Percentiles rank a stretch among this genome's conserved stretches.
Conservation (phyloP, 2,888 invertebrate genomes). For the Galerucella nymphaeae region DNA sequence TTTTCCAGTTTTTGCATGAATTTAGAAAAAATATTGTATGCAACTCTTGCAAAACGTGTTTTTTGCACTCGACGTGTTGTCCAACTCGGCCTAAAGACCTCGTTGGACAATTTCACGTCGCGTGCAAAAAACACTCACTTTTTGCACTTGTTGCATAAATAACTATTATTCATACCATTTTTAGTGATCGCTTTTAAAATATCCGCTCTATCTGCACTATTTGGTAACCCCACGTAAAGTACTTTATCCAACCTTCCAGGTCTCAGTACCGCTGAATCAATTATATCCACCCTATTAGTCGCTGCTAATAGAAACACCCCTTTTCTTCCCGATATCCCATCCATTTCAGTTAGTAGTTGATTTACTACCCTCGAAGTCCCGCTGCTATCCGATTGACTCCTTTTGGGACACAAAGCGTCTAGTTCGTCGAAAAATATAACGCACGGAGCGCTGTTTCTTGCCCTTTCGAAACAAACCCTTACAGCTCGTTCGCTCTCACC, state of each 20-base stretch:
- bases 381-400: constrained; percentile 60
- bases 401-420: constrained; percentile 92
- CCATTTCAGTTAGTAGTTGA: constrained; percentile 98
- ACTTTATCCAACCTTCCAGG: constrained; percentile 92
- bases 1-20: too few species aligned
- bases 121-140: too few species aligned
- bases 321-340: constrained; percentile 90
- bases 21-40: too few species aligned
- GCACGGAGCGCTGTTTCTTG: constrained; percentile 94
- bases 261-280: constrained; percentile 92
- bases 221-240: constrained; percentile 90
- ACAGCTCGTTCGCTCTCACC: constrained; percentile 98
- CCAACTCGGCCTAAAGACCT: too few species aligned
- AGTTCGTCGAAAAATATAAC: constrained; percentile 99
- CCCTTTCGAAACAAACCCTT: constrained; percentile 94
- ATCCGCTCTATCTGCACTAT: constrained; percentile 81
- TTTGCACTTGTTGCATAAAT: too few species aligned
- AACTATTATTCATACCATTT: too few species aligned
- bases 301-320: constrained; percentile 97
- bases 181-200: constrained; percentile 91
- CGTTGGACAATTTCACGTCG: too few species aligned
- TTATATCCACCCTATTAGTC: constrained; percentile 95
- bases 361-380: constrained; percentile 72
- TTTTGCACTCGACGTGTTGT: too few species aligned
- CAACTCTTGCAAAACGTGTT: too few species aligned